Percentiles rank a stretch among this genome's conserved stretches.
Evolutionary conservation across 1,140 invertebrate species (phyloP).

Genomic region (Caenorhabditis brenneri): DNA sequence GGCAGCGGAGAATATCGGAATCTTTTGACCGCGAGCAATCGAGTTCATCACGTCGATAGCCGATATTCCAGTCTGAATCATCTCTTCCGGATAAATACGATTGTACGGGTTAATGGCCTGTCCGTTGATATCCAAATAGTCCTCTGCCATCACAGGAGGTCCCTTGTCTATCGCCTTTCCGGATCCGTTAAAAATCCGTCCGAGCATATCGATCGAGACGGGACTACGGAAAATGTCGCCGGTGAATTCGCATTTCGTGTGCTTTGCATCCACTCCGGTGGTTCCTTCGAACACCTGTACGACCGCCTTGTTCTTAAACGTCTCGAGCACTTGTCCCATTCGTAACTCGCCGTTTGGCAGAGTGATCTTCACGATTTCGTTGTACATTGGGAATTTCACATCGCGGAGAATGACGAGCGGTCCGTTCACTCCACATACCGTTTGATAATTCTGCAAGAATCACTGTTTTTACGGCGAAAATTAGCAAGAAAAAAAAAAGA

Average conservation of each 20-base stretch:
- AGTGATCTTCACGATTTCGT: constrained; percentile 91
- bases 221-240: constrained; percentile 93
- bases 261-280: constrained; percentile 95
- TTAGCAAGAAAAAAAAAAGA: too few species aligned
- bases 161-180: constrained; percentile 97
- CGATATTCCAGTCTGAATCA: constrained; percentile 98
- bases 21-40: constrained; percentile 96
- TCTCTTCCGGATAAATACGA: constrained; percentile 97
- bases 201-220: constrained; percentile 97
- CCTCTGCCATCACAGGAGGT: constrained; percentile 91
- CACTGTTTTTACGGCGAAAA: too few species aligned
- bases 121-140: constrained; percentile 93
- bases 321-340: constrained; percentile 94
- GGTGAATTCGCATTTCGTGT: constrained; percentile 95
- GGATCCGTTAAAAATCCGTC: constrained; percentile 95
- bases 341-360: constrained; percentile 88
- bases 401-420: constrained; percentile 95
- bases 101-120: constrained; percentile 98
- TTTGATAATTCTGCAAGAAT: constrained; percentile 74
- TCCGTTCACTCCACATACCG: constrained; percentile 95
- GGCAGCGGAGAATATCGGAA: constrained; percentile 97
- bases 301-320: constrained; percentile 93
- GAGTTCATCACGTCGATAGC: constrained; percentile 99
- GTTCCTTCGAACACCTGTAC: constrained; percentile 94
- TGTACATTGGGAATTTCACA: constrained; percentile 96